These are phyloP conservation scores for Phrynocephalus vlangalii DNA, from an alignment of 2,797 vertebrate species.

Conservation along the genomic window DNA sequence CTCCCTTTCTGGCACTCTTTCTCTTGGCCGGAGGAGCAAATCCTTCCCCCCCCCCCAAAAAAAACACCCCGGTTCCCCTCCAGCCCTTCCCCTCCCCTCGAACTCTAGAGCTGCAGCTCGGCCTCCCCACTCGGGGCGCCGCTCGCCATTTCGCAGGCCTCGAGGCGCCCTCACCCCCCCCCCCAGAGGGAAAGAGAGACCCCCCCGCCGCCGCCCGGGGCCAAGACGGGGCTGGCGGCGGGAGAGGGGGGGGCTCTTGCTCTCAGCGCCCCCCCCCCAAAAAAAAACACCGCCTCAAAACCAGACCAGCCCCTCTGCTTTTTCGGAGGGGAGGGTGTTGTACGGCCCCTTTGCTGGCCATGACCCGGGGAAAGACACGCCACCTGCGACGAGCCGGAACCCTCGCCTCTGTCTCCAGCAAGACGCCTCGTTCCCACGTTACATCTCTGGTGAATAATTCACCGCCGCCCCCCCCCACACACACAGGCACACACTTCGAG, in stretches of 20 bases:
- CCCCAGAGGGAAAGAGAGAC: neutral
- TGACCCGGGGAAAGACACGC: neutral
- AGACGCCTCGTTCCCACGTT: too few species aligned
- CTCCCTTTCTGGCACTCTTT: neutral
- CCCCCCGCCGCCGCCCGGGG: neutral
- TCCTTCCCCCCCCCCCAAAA: neutral
- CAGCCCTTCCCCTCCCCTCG: neutral
- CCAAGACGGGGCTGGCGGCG: too few species aligned
- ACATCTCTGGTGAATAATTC: too few species aligned
- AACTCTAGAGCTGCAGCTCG: neutral
- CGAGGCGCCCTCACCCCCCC: neutral
- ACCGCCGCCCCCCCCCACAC: too few species aligned
- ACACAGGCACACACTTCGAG: neutral
- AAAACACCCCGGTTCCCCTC: neutral
- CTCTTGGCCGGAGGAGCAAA: neutral
- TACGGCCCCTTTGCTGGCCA: too few species aligned
- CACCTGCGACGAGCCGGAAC: neutral
- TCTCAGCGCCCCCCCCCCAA: too few species aligned
- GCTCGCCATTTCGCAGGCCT: neutral
- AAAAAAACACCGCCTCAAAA: too few species aligned
- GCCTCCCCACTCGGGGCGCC: neutral
- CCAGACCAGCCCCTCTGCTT: too few species aligned
- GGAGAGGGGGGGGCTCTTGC: neutral
- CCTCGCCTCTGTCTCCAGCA: too few species aligned
- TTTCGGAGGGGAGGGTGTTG: too few species aligned